Base-by-base conservation (phyloP, 2,797 vertebrate genomes). In the Mus caroli region DNA sequence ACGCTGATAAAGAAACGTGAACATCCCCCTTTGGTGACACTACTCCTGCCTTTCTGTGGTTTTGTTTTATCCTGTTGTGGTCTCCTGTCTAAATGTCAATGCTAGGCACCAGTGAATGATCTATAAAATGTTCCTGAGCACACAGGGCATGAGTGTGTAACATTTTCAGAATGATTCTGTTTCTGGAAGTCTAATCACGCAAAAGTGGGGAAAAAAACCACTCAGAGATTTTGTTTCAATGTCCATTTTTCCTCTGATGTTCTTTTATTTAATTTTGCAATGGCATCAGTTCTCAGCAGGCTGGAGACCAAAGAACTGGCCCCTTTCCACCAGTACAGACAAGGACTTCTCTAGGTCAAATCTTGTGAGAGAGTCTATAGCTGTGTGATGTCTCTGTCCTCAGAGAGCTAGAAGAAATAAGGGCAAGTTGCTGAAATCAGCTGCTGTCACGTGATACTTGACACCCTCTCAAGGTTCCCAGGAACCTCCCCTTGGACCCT, bases 211-310 rank as follows among this genome's bases (percentile, higher is more conserved):
- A 10, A 52, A 62, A 58, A 71, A 58, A 71, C 60, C 19, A 60
- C 43, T 37, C 24, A 11, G 0, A 37, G 31, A 9, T 54, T 93
- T 31, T 40, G 69, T 54, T 87, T 80, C 3, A 37, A 28, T 52
- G 28, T 9, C 13, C 43, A 14, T 88, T 79, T 95, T 28, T 92
- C 91, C 86, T 46, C 40, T 73, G 37, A 24, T 84, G 77, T 56
- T 62, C 26, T 67, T 90, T 67, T 78, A 84, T 75, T 95, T 58
- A 78, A 88, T 85, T 79, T 95, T 56, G 60, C 54, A 46, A 64
- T 5, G 54, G 37, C 6, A 17, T 62, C 6, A 7, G 1, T 90
- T 56, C 60, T 88, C 34, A 64, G 60, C 14, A 76, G 82, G 37
- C 54, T 78, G 14, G 24, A 90, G 76, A 87, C 76, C 34, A 60